phyloP scores from a whole-genome alignment of 2,113 vertebrate species.

The Megaceryle maxima region DNA sequence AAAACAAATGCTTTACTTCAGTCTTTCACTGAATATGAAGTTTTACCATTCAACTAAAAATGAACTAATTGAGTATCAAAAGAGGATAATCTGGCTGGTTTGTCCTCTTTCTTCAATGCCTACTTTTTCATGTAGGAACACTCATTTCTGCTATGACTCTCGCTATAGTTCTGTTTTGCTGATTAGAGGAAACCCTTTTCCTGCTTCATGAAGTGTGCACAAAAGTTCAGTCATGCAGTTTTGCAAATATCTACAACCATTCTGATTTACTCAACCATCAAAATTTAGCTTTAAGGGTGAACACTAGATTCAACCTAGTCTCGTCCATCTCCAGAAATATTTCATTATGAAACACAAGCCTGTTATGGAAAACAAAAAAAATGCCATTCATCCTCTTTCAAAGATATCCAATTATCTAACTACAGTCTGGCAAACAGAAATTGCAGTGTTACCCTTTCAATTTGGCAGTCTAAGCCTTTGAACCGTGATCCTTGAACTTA shows the following conservation, averaged over 20 bases:
- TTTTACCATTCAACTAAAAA: not conserved
- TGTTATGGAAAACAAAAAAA: not conserved
- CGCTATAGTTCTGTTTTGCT: not conserved
- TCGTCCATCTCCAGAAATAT: slow-evolving; percentile 17
- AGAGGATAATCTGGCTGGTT: not conserved
- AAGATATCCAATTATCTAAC: slow-evolving; percentile 51
- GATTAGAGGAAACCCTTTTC: slow-evolving; percentile 21
- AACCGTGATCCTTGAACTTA: not conserved
- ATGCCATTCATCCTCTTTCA: slow-evolving; percentile 40
- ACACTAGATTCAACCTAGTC: not conserved
- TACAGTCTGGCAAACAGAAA: not conserved
- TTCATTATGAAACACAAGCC: slow-evolving; percentile 36
- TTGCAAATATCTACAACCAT: slow-evolving; percentile 1
- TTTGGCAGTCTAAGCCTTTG: not conserved
- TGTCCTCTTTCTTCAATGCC: not conserved
- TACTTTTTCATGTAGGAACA: not conserved
- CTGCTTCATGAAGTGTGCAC: slow-evolving; percentile 16
- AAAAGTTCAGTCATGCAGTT: slow-evolving; percentile 52
- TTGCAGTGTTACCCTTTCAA: not conserved
- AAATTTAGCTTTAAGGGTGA: slow-evolving; percentile 36
- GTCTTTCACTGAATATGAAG: not conserved
- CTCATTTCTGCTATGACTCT: not conserved
- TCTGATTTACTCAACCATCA: slow-evolving; percentile 50
- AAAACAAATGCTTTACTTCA: not conserved
- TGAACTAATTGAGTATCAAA: not conserved